Evolutionary conservation across 35 echinoderm and acorn worm species (phyloP).

Genomic region (Eucidaris tribuloides): DNA sequence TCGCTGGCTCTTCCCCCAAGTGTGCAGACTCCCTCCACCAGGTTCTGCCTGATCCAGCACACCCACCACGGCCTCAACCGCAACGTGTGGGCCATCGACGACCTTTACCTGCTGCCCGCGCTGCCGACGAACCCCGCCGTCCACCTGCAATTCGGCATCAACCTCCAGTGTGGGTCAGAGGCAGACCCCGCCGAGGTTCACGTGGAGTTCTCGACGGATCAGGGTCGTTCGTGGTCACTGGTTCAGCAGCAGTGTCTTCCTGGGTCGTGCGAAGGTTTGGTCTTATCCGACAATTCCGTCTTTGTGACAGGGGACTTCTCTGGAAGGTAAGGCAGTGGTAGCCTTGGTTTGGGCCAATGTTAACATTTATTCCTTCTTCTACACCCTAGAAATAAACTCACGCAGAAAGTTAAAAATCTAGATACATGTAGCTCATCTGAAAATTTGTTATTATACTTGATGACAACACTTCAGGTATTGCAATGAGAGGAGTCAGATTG

Average conservation of each 20-base stretch:
- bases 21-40: conserved; percentile 44
- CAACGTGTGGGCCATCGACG: conserved; percentile 92
- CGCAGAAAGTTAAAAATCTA: too few species aligned
- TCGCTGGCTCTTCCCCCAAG: conserved; percentile 66
- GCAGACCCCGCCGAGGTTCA: conserved; percentile 11
- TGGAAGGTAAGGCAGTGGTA: conserved; percentile 39
- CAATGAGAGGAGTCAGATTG: too few species aligned
- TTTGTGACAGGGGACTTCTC: conserved; percentile 33
- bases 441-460: too few species aligned
- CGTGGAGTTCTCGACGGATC: conserved; percentile 91
- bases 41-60: conserved; percentile 76
- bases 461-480: too few species aligned
- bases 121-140: conserved; percentile 36
- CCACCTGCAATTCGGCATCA: conserved; percentile 57
- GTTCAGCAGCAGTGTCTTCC: conserved; percentile 62
- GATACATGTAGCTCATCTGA: too few species aligned
- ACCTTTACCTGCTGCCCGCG: conserved; percentile 66
- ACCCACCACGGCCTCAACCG: conserved; percentile 67
- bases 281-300: conserved; percentile 40
- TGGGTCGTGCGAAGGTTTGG: conserved; percentile 48
- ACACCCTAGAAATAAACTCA: too few species aligned
- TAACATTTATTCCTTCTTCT: too few species aligned
- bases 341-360: too few species aligned
- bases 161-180: conserved; percentile 29
- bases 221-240: conserved; percentile 78